Evolutionary conservation across 2,888 invertebrate genomes (phyloP).

Genomic region (Heliconius charithonia): DNA sequence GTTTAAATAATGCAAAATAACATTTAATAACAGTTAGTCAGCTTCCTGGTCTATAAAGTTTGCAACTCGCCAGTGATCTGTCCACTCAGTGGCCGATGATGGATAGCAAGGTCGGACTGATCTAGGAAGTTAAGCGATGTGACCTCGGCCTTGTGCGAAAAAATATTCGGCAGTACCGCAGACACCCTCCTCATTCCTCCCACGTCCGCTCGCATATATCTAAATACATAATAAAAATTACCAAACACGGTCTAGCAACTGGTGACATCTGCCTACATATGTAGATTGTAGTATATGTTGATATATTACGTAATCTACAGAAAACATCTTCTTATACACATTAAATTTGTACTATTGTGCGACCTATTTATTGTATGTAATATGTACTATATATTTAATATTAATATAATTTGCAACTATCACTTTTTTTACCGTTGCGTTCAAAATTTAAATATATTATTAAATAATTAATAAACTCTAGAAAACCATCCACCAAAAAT

Average conservation of each 20-base stretch:
- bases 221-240: slow-evolving; percentile 25
- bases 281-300: neutral
- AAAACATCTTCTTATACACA: neutral
- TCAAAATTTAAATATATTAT: neutral
- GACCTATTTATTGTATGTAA: neutral
- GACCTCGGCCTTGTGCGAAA: slow-evolving; percentile 82
- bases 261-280: slow-evolving; percentile 23
- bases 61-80: slow-evolving; percentile 35
- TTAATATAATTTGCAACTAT: neutral
- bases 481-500: neutral
- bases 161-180: slow-evolving; percentile 66
- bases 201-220: slow-evolving; percentile 44
- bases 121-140: slow-evolving; percentile 80
- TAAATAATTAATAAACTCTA: neutral
- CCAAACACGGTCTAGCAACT: slow-evolving; percentile 30
- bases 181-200: slow-evolving; percentile 49
- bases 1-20: slow-evolving; percentile 15
- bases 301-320: slow-evolving; percentile 9
- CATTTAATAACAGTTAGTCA: slow-evolving; percentile 33
- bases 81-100: slow-evolving; percentile 48
- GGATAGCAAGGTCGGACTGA: slow-evolving; percentile 59
- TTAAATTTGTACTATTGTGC: neutral
- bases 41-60: slow-evolving; percentile 44
- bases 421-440: neutral
- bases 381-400: neutral